Evolutionary conservation across 2,797 vertebrate genomes (phyloP).

Genomic region (Onychomys leucogaster): DNA sequence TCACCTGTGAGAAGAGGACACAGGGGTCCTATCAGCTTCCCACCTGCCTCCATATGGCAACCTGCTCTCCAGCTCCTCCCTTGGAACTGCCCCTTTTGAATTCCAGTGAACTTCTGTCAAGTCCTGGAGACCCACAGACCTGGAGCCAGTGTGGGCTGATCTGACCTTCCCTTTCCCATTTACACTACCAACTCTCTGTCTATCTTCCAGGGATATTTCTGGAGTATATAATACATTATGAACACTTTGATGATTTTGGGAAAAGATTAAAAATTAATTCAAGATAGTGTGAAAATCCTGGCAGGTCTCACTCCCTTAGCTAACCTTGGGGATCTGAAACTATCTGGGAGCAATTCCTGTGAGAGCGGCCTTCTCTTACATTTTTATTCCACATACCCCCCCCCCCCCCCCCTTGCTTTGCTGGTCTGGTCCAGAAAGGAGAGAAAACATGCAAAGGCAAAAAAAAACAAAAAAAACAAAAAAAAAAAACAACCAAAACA

Average conservation of each 20-base stretch:
- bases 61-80: not conserved
- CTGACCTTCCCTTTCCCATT: not conserved
- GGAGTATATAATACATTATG: constrained; percentile 27
- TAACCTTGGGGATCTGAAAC: not conserved
- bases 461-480: not conserved
- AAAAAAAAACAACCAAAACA: no score
- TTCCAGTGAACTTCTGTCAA: no score
- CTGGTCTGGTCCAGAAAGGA: constrained; percentile 45
- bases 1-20: not conserved
- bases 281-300: constrained; percentile 56
- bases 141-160: not conserved
- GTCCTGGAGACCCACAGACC: not conserved
- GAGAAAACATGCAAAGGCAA: constrained; percentile 65
- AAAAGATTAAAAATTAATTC: constrained; percentile 56
- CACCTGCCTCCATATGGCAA: accelerated
- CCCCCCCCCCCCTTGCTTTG: constrained; percentile 32
- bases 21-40: not conserved
- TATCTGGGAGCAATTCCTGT: not conserved
- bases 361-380: not conserved
- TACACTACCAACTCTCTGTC: not conserved
- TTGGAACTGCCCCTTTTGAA: not conserved
- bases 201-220: constrained; percentile 42
- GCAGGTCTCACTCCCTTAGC: not conserved
- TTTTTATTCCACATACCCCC: not conserved
- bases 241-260: constrained; percentile 65